Conservation (phyloP, 1,140 invertebrate species). For the Littorina saxatilis region DNA sequence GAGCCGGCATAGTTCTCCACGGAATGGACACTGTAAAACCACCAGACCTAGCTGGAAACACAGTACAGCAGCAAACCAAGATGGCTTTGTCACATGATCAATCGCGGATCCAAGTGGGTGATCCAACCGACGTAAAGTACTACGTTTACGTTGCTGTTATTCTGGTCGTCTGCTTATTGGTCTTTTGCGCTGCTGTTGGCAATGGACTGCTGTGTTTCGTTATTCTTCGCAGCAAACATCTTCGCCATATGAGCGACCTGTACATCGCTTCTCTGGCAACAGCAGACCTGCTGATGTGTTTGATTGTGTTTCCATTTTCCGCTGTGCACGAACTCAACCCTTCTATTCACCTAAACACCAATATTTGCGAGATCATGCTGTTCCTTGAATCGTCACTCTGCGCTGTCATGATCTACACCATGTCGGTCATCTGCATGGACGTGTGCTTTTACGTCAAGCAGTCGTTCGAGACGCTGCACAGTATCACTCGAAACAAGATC, state of each 20-base stretch:
- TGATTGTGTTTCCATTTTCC: conserved; percentile 21
- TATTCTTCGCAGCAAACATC: conserved; percentile 1
- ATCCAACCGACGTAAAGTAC: no score
- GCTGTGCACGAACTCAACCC: neutral
- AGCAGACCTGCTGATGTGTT: conserved; percentile 25
- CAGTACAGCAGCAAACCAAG: no score
- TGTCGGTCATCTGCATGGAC: conserved; percentile 33
- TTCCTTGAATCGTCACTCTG: conserved; percentile 1
- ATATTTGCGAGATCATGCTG: neutral
- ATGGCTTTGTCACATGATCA: no score
- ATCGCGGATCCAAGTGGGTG: no score
- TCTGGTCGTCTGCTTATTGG: neutral
- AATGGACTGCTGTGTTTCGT: conserved; percentile 5
- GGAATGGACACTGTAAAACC: no score
- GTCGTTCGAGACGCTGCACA: conserved; percentile 5
- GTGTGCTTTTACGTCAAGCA: conserved; percentile 26
- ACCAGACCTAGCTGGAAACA: no score
- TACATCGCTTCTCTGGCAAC: conserved; percentile 25
- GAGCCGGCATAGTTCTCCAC: no score
- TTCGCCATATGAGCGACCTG: conserved; percentile 1
- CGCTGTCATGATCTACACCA: conserved; percentile 20
- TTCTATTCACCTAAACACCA: neutral
- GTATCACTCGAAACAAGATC: neutral
- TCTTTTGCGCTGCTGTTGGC: conserved; percentile 7
- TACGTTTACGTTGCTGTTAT: no score